phyloP scores from a whole-genome alignment of 2,113 vertebrate genomes.

The Ibidorhyncha struthersii region DNA sequence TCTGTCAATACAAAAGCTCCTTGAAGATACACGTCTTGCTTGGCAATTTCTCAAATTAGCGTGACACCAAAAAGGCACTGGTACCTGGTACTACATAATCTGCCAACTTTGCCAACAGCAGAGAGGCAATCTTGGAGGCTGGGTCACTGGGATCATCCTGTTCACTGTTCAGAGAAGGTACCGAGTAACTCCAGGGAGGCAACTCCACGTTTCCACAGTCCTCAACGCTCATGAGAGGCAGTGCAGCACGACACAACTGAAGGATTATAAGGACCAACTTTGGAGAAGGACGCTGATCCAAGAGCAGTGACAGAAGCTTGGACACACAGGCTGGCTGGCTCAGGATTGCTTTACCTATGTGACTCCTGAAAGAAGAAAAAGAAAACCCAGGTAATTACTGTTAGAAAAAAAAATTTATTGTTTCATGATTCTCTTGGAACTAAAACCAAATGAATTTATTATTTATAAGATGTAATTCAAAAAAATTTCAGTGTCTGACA shows the following conservation, averaged over 20 bases:
- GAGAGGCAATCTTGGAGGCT: constrained; percentile 93
- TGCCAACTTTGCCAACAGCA: constrained; percentile 92
- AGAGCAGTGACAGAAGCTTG: constrained; percentile 93
- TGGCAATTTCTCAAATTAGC: background rate
- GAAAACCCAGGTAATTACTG: background rate
- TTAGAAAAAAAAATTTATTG: background rate
- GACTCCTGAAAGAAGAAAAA: constrained; percentile 81
- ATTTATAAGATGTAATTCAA: background rate
- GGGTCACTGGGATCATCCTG: constrained; percentile 94
- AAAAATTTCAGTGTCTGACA: background rate
- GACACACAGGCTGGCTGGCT: constrained; percentile 99
- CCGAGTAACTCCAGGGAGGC: constrained; percentile 95
- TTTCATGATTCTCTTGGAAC: background rate
- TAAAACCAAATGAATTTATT: background rate
- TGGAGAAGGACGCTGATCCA: constrained; percentile 96
- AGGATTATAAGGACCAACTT: constrained; percentile 97
- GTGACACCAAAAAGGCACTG: background rate
- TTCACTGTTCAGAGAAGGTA: constrained; percentile 89
- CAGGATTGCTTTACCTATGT: constrained; percentile 97
- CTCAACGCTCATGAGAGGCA: constrained; percentile 98
- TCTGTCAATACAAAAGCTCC: background rate
- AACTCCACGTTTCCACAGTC: constrained; percentile 96
- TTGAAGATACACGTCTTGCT: background rate
- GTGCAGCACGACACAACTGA: constrained; percentile 91
- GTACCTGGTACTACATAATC: constrained; percentile 98